These are phyloP conservation scores for Muscicapa adusta DNA, from an alignment of 2,113 vertebrate species.

Conservation along the genomic window DNA sequence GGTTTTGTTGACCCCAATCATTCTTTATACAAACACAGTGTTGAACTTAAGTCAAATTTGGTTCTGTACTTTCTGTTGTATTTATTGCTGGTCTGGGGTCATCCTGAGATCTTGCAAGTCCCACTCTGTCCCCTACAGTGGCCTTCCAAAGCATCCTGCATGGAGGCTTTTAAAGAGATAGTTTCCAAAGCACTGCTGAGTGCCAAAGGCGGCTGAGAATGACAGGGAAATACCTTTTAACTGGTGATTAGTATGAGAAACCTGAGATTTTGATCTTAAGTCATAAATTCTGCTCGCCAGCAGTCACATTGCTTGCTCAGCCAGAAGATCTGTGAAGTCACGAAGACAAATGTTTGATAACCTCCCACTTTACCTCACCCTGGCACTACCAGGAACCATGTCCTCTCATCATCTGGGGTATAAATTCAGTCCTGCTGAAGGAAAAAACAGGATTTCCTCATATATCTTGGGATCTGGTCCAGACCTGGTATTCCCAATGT, in stretches of 20 bases:
- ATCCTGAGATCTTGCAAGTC: background rate
- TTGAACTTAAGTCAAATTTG: background rate
- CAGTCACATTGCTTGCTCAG: background rate
- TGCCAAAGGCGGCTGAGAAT: background rate
- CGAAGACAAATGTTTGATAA: background rate
- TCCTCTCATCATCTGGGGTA: background rate
- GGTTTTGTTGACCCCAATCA: background rate
- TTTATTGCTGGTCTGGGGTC: background rate
- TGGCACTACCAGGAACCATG: background rate
- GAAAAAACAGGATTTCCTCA: background rate
- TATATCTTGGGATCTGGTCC: background rate
- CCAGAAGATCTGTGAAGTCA: background rate
- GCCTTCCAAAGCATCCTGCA: background rate
- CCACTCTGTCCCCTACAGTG: background rate
- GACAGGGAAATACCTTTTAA: background rate
- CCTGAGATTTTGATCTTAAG: background rate
- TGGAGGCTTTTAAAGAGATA: background rate
- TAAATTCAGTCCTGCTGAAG: background rate
- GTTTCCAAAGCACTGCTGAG: background rate
- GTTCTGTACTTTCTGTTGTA: background rate
- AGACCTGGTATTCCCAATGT: background rate
- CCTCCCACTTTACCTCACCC: background rate
- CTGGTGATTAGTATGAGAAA: background rate
- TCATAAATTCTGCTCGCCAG: background rate
- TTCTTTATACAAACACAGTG: background rate